phyloP scores from a whole-genome alignment of 1,140 invertebrate species.

The Drosophila athabasca region DNA sequence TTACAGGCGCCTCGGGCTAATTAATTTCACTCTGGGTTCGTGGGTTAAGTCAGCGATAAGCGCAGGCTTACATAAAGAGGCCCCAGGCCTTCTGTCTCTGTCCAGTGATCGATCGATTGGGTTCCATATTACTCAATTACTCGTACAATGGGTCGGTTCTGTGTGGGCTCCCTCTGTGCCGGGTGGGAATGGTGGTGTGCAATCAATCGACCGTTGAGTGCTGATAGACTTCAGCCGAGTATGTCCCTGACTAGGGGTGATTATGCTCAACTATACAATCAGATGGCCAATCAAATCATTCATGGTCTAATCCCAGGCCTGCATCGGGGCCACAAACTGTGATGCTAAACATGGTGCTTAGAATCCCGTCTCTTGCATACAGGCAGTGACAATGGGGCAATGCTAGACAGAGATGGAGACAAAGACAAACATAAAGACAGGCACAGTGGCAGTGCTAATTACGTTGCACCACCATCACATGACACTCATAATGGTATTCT shows the following conservation, averaged over 20 bases:
- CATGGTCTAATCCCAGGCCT: slow-evolving; percentile 15
- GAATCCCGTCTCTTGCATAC: slow-evolving; percentile 39
- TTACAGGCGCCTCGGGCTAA: slow-evolving; percentile 1
- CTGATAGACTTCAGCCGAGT: slow-evolving; percentile 20
- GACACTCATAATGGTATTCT: slow-evolving; percentile 69
- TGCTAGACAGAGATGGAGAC: not conserved
- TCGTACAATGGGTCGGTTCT: not conserved
- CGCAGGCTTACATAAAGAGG: slow-evolving; percentile 34
- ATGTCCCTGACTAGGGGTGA: slow-evolving; percentile 8
- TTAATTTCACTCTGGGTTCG: slow-evolving; percentile 5
- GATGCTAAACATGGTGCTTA: not conserved
- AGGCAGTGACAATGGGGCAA: slow-evolving; percentile 8
- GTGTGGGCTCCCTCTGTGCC: not conserved
- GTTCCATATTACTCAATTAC: slow-evolving; percentile 46
- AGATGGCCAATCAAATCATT: slow-evolving; percentile 17
- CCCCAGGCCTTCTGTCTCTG: too few species aligned
- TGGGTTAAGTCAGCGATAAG: slow-evolving; percentile 4
- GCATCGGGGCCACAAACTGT: slow-evolving; percentile 19
- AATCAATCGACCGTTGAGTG: slow-evolving; percentile 43
- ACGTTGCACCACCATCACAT: slow-evolving; percentile 49
- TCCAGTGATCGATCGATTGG: slow-evolving; percentile 34
- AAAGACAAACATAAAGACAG: not conserved
- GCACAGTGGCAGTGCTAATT: slow-evolving; percentile 55
- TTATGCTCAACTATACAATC: slow-evolving; percentile 41
- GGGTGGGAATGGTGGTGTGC: slow-evolving; percentile 5